These are phyloP conservation scores for Nasonia longicornis DNA, from an alignment of 1,140 invertebrate species.

Conservation along the genomic window DNA sequence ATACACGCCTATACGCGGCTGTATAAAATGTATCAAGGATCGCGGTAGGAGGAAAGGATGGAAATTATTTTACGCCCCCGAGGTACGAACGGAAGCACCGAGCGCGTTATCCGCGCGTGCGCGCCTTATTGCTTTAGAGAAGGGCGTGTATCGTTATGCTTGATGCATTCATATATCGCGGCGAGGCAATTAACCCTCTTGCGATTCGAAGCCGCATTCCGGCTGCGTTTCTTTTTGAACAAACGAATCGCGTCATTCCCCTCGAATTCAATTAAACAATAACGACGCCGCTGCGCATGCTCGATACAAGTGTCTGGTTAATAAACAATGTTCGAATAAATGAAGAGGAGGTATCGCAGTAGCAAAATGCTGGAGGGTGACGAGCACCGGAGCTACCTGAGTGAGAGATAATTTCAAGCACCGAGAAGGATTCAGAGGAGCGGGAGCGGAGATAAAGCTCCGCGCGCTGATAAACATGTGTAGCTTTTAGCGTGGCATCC, in stretches of 20 bases:
- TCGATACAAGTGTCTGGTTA: background rate
- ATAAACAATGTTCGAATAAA: background rate
- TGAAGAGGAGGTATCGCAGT: slow-evolving; percentile 2
- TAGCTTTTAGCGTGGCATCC: slow-evolving; percentile 69
- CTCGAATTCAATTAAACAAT: background rate
- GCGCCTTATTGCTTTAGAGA: slow-evolving; percentile 1
- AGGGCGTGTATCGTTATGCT: slow-evolving; percentile 26
- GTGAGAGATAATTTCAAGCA: background rate
- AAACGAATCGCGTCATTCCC: background rate
- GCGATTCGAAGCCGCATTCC: background rate
- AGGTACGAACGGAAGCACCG: slow-evolving; percentile 37
- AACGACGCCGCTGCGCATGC: background rate
- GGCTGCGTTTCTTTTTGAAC: background rate
- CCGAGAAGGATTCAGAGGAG: background rate
- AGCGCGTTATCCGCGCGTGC: background rate
- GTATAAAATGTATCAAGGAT: background rate
- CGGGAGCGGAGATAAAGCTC: slow-evolving; percentile 35
- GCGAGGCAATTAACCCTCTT: slow-evolving; percentile 6
- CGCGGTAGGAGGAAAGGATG: background rate
- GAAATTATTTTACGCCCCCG: background rate
- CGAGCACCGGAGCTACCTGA: slow-evolving; percentile 33
- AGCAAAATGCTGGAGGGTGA: slow-evolving; percentile 54
- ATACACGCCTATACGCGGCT: background rate
- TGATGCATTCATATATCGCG: slow-evolving; percentile 13
- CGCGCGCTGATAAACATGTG: slow-evolving; percentile 68